A percentile compares a stretch with the other conserved stretches of the same genome.
phyloP scores from a whole-genome alignment of 2,888 invertebrate species.

The Pachliopta kotzebuea region DNA sequence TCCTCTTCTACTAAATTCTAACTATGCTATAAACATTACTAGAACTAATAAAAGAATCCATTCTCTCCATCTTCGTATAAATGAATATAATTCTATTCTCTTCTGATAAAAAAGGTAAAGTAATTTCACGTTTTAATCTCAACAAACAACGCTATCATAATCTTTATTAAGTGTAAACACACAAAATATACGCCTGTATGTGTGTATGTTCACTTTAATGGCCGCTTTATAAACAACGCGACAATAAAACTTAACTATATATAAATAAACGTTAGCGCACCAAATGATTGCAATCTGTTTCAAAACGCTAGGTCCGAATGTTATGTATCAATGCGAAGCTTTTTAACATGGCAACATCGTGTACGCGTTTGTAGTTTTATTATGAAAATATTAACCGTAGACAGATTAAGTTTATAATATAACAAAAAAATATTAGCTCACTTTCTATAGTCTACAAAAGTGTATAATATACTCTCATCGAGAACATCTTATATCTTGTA shows the following conservation, averaged over 20 bases:
- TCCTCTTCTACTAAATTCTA: no score
- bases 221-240: conserved; percentile 1
- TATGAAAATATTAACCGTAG: no score
- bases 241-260: conserved; percentile 14
- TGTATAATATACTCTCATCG: no score
- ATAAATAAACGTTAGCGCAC: conserved; percentile 9
- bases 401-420: no score
- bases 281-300: conserved; percentile 7
- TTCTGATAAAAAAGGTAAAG: neutral
- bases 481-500: no score
- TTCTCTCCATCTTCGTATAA: no score
- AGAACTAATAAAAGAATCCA: no score
- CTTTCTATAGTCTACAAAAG: no score
- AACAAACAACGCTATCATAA: neutral
- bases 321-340: neutral
- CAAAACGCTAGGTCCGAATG: conserved; percentile 8
- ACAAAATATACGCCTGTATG: neutral
- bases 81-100: neutral
- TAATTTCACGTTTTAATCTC: neutral
- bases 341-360: conserved; percentile 15
- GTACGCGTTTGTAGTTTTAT: neutral
- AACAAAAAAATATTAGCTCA: no score
- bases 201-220: neutral
- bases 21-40: no score
- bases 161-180: neutral